Conservation (phyloP, 2,888 invertebrate species). For the Synanthedon formicaeformis region DNA sequence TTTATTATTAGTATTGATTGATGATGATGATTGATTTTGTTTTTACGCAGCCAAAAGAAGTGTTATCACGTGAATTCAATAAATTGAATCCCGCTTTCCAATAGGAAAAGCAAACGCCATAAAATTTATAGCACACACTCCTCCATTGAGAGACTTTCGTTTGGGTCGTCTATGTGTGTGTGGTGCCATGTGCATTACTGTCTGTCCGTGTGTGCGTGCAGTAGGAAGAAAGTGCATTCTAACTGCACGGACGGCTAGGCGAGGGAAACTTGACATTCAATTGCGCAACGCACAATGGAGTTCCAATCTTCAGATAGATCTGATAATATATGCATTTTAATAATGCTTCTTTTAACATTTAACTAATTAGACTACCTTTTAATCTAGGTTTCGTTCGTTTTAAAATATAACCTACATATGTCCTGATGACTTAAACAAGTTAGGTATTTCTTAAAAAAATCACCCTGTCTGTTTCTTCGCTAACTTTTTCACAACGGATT, state of each 20-base stretch:
- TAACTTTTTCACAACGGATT: no score
- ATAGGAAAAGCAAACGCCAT: not conserved
- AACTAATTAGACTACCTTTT: no score
- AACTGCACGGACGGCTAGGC: slow-evolving; percentile 45
- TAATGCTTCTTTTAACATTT: not conserved
- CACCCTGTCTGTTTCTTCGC: no score
- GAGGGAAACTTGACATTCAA: slow-evolving; percentile 57
- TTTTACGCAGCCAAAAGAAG: no score
- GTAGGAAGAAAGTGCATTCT: slow-evolving; percentile 68
- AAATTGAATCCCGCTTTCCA: not conserved
- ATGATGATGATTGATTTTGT: no score
- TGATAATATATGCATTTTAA: not conserved
- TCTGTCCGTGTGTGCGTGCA: slow-evolving; percentile 7
- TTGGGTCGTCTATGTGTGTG: slow-evolving; percentile 12
- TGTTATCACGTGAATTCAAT: no score
- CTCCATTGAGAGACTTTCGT: slow-evolving; percentile 33
- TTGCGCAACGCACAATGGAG: slow-evolving; percentile 2
- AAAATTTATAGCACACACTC: not conserved
- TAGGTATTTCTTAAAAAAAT: no score
- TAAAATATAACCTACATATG: no score
- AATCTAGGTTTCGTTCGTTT: no score
- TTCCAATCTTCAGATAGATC: slow-evolving; percentile 3
- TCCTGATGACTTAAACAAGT: no score
- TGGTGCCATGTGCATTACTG: not conserved
- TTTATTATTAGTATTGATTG: no score